These are phyloP conservation scores for Diplodus puntazzo DNA, from an alignment of 2,797 vertebrate genomes.

Conservation along the genomic window DNA sequence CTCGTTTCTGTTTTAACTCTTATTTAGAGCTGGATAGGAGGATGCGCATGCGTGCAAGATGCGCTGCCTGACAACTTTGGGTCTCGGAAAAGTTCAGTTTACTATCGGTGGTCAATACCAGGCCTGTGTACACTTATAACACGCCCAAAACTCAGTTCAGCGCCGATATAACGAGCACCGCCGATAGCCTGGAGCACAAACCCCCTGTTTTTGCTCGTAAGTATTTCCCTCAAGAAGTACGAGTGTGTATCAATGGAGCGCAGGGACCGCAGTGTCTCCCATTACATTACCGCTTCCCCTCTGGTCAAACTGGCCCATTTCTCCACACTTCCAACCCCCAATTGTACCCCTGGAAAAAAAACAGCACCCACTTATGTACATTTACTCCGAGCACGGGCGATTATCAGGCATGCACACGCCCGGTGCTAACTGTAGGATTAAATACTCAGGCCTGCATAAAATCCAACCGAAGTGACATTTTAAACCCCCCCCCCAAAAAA, in stretches of 20 bases:
- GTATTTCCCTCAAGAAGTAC: constrained; percentile 27
- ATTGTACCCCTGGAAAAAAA: not conserved
- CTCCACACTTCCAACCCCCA: constrained; percentile 1
- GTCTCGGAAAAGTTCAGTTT: constrained; percentile 86
- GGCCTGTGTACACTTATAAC: constrained; percentile 40
- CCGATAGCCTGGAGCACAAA: constrained; percentile 2
- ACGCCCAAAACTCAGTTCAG: constrained; percentile 52
- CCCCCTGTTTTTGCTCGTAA: constrained; percentile 23
- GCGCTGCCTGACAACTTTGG: constrained; percentile 88
- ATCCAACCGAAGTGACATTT: constrained; percentile 26
- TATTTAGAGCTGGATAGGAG: constrained; percentile 87
- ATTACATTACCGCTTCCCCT: constrained; percentile 31
- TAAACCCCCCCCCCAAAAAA: not conserved
- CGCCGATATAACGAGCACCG: constrained; percentile 8
- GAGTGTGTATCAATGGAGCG: constrained; percentile 65
- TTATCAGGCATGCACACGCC: not conserved
- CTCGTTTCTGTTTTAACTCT: constrained; percentile 92
- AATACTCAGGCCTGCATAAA: constrained; percentile 30
- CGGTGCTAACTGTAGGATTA: constrained; percentile 32
- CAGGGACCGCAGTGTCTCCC: constrained; percentile 66
- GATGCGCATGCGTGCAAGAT: constrained; percentile 87
- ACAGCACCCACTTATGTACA: not conserved
- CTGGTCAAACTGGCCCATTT: constrained; percentile 19
- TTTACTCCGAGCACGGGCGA: not conserved
- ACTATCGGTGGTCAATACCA: constrained; percentile 68